Evolutionary conservation across 2,113 vertebrate species (phyloP), one percentile per base, ranked within the genome.

Genomic region (Talpa occidentalis): DNA sequence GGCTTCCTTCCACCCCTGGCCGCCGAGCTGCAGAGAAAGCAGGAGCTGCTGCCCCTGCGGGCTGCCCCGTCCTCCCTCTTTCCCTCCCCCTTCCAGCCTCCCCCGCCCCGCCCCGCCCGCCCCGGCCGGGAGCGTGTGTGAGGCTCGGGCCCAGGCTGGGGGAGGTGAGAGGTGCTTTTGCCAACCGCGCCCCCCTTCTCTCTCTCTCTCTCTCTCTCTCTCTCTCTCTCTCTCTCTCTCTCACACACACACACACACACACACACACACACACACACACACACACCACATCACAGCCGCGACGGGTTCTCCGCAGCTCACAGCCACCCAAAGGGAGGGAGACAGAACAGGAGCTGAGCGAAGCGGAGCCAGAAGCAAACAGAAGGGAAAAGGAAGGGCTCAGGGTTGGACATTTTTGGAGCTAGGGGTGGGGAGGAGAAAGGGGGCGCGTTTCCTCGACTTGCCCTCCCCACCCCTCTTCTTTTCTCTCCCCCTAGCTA

Each of bases 1-100:
- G 67, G 94, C 94, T 97, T 97, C 93, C 94, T 97, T 97, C 96
- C 97, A 94, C 90, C 95, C 92, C 95, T 94, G 95, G 95, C 88
- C 81, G 67, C 83, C 3, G 79, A 95, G 92, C 84, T 94, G 94
- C 88, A 95, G 90, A 93, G 88, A 94, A 91, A 85, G 90, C 84
- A 90, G 80, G 88, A 96, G 74, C 94, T 85, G 79, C 90, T 95
- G 91, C 94, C 93, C 92, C 93, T 84, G 91, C 91, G 67, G 95
- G 72, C 93, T 97, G 95, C 87, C 94, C 87, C 14, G 35, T 96
- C 90, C 88, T 96, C 94, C 90, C 42, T 86, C 79, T 86, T 90
- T 95, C 74, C 91, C 89, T 92, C 70, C 83, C 70, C 59, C 42
- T 60, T n/a, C 37, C 37, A 17, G 21, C 62, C 81, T 78, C 52